A percentile compares a stretch with the other conserved stretches of the same genome.
These are phyloP conservation scores for Drosophila pectinifera DNA, from an alignment of 1,140 invertebrate species.

Conservation along the genomic window DNA sequence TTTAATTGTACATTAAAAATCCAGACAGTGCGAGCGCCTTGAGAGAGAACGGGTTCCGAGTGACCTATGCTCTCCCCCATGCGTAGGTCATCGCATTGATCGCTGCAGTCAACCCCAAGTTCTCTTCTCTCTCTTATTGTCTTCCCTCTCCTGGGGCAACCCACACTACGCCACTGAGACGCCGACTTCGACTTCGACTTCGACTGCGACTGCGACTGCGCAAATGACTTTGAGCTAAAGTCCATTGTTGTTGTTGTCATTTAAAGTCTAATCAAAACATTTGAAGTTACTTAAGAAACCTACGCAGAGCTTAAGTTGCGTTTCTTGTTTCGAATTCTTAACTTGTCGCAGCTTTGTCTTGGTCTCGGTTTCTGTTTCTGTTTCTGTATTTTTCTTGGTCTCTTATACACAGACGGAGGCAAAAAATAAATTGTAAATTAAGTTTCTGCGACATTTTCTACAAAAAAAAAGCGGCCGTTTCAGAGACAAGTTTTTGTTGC, in stretches of 20 bases:
- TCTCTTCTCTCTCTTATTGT: constrained; percentile 8
- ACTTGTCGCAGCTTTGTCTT: constrained; percentile 65
- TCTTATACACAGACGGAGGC: constrained; percentile 33
- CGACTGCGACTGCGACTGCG: constrained; percentile 48
- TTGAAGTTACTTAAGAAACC: constrained; percentile 82
- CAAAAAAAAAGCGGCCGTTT: constrained; percentile 21
- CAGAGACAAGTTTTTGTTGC: constrained; percentile 35
- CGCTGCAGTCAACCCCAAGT: constrained; percentile 1
- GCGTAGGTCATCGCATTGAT: constrained; percentile 7
- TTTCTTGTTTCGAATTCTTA: constrained; percentile 81
- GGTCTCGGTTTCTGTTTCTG: constrained; percentile 6
- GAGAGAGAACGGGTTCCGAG: no score
- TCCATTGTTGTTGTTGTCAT: constrained; percentile 66
- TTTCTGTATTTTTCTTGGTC: not conserved
- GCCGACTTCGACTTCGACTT: constrained; percentile 1
- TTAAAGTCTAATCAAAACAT: constrained; percentile 83
- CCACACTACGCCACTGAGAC: constrained; percentile 56
- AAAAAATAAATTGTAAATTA: constrained; percentile 53
- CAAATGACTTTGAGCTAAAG: constrained; percentile 59
- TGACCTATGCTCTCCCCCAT: not conserved
- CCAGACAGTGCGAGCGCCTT: no score
- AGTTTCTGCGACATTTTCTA: constrained; percentile 51
- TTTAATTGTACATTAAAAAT: no score
- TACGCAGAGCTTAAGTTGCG: constrained; percentile 80
- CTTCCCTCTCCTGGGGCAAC: constrained; percentile 51